Percentiles rank a stretch among this genome's conserved stretches.
phyloP scores from a whole-genome alignment of 1,140 invertebrate species.

The Drosophila pseudoobscura region DNA sequence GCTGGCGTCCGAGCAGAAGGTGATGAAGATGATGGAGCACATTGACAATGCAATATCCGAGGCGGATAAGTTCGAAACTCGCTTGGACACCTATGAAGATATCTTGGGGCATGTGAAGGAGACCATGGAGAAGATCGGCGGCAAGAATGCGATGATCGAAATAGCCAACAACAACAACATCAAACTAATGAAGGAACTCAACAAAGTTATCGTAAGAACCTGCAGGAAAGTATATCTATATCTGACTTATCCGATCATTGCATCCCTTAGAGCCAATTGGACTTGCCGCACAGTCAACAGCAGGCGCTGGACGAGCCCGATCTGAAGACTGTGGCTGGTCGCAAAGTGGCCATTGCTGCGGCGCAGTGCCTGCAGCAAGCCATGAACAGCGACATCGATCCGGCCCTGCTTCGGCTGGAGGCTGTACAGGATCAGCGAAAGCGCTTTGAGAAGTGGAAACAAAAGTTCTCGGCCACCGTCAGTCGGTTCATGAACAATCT shows the following conservation, averaged over 20 bases:
- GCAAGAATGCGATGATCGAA: conserved; percentile 95
- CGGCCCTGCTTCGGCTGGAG: conserved; percentile 87
- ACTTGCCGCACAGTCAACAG: conserved; percentile 89
- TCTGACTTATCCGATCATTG: neutral
- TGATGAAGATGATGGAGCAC: conserved; percentile 92
- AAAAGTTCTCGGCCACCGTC: conserved; percentile 93
- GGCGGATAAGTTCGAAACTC: conserved; percentile 89
- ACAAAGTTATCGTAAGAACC: conserved; percentile 89
- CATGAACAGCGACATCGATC: conserved; percentile 88
- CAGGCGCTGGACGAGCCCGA: conserved; percentile 90
- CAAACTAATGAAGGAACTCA: conserved; percentile 90
- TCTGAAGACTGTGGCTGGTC: conserved; percentile 88
- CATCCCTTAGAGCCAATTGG: conserved; percentile 86
- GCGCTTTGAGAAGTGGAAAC: conserved; percentile 91
- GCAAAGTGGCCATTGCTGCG: conserved; percentile 90
- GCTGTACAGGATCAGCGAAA: conserved; percentile 95
- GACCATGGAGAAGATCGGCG: conserved; percentile 94
- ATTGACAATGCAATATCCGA: conserved; percentile 91
- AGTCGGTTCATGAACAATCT: conserved; percentile 95
- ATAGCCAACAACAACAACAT: conserved; percentile 93
- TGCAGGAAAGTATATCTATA: neutral
- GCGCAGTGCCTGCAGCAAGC: conserved; percentile 91
- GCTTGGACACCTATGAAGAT: conserved; percentile 91
- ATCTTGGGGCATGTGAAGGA: conserved; percentile 91
- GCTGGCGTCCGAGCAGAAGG: conserved; percentile 89